Conservation (phyloP, 2,888 invertebrate genomes). For the Drosophila maculinotata region DNA sequence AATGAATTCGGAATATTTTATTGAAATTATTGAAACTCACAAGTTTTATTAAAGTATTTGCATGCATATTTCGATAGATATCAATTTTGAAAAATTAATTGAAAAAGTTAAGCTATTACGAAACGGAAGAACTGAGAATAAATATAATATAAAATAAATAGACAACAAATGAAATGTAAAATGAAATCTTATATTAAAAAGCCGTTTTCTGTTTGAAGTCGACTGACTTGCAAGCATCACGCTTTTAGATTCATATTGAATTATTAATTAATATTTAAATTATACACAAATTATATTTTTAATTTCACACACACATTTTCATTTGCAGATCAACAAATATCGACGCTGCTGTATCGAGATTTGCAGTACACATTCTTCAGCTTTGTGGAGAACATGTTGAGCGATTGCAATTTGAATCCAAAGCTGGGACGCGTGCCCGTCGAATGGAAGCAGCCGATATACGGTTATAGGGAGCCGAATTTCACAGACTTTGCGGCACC, state of each 20-base stretch:
- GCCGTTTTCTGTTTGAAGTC: too few relatives aligned
- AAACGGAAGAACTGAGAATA: too few relatives aligned
- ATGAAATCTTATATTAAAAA: background rate
- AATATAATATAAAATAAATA: too few relatives aligned
- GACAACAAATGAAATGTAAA: background rate
- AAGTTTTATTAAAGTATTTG: background rate
- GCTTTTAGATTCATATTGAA: too few relatives aligned
- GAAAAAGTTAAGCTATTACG: background rate
- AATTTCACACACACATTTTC: background rate
- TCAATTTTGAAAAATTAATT: background rate
- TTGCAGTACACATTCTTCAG: slow-evolving; percentile 90
- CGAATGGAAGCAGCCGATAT: slow-evolving; percentile 90
- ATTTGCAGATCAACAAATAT: slow-evolving; percentile 93
- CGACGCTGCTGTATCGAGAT: slow-evolving; percentile 91
- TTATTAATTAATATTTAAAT: too few relatives aligned
- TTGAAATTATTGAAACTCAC: background rate
- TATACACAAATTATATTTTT: background rate
- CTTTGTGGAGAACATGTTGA: slow-evolving; percentile 89
- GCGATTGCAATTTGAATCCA: slow-evolving; percentile 88
- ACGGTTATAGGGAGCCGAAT: slow-evolving; percentile 91
- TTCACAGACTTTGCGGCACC: slow-evolving; percentile 98
- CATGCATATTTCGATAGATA: background rate
- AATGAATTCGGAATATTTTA: background rate
- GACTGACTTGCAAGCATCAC: too few relatives aligned
- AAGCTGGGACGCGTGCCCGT: slow-evolving; percentile 86